These are phyloP conservation scores for Ambastaia sidthimunki DNA, from an alignment of 2,797 vertebrate species.

Conservation along the genomic window DNA sequence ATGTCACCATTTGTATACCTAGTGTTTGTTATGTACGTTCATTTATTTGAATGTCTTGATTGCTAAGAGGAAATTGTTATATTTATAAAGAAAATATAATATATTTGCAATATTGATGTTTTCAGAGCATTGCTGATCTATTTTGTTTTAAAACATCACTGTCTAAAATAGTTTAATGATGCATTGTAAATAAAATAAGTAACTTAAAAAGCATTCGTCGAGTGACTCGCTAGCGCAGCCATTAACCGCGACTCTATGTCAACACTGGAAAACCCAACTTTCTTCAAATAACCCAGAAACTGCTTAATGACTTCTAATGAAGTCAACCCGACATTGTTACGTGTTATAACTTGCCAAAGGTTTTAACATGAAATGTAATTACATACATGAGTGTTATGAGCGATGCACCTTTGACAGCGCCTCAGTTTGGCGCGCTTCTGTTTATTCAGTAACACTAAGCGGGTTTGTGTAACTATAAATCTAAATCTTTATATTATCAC, in stretches of 20 bases:
- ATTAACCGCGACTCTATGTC: background rate
- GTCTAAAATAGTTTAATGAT: background rate
- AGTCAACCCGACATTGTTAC: background rate
- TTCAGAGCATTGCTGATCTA: background rate
- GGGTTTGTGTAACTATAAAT: background rate
- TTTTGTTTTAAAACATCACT: background rate
- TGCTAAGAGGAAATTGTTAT: conserved; percentile 4
- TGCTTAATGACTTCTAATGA: background rate
- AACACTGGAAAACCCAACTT: background rate
- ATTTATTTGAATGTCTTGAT: conserved; percentile 10
- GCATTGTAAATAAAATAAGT: conserved; percentile 4
- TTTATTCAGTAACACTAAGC: background rate
- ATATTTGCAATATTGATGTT: conserved; percentile 11
- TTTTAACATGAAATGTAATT: background rate
- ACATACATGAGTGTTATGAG: background rate
- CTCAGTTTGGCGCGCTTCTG: background rate
- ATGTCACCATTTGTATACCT: background rate
- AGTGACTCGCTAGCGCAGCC: background rate
- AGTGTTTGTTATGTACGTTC: background rate
- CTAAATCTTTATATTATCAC: background rate
- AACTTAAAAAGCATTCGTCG: background rate
- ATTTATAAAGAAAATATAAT: conserved; percentile 34
- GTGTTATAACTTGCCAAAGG: background rate
- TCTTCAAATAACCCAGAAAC: background rate
- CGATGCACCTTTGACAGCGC: background rate